phyloP scores from a whole-genome alignment of 1,140 invertebrate genomes.

The Lepidurus couesii region DNA sequence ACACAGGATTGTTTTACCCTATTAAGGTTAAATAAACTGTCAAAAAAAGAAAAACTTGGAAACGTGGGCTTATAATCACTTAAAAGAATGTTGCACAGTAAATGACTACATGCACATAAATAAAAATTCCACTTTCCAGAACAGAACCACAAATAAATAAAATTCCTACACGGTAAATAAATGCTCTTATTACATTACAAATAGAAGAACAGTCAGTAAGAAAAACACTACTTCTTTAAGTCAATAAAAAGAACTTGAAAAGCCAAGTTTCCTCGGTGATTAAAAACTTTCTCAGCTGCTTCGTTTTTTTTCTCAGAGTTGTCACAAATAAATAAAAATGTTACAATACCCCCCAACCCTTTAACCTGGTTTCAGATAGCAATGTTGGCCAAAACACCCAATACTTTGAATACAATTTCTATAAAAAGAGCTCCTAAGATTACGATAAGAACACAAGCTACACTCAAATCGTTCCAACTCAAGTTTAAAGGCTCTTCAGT shows the following conservation, averaged over 20 bases:
- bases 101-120: conserved; percentile 9
- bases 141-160: conserved; percentile 10
- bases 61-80: neutral
- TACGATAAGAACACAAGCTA: neutral
- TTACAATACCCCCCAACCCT: neutral
- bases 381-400: neutral
- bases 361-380: neutral
- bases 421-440: conserved; percentile 10
- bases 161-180: neutral
- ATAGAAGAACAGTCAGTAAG: conserved; percentile 19
- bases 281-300: neutral
- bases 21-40: conserved; percentile 16
- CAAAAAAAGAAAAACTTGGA: neutral
- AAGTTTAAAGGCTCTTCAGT: conserved; percentile 9
- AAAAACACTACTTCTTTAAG: conserved; percentile 7
- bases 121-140: neutral
- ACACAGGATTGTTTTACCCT: neutral
- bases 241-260: neutral
- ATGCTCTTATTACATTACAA: conserved; percentile 11
- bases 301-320: neutral
- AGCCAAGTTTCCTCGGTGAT: neutral
- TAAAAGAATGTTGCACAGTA: neutral
- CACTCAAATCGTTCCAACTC: neutral
- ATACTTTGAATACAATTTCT: neutral
- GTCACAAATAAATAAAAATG: neutral